Evolutionary conservation across 2,888 invertebrate genomes (phyloP).

Genomic region (Dasypolia templi): DNA sequence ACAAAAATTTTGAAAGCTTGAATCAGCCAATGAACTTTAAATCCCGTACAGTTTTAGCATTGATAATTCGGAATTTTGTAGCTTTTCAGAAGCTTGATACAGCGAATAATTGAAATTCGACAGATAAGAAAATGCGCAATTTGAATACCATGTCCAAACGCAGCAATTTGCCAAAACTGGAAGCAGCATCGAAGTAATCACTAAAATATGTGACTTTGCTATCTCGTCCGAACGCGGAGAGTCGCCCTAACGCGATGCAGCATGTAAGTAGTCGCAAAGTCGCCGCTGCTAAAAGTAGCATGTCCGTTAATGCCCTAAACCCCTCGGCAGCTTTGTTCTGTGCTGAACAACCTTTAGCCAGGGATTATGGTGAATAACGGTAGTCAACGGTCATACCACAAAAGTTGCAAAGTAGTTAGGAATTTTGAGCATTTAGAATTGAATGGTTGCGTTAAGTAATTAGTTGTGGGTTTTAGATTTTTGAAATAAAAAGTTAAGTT

Average conservation of each 20-base stretch:
- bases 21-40: background rate
- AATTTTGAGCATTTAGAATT: conserved; percentile 31
- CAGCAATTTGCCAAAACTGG: background rate
- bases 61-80: too few species aligned
- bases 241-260: background rate
- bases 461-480: conserved; percentile 22
- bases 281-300: background rate
- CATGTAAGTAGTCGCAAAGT: background rate
- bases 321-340: conserved; percentile 66
- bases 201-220: background rate
- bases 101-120: background rate
- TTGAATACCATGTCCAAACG: background rate
- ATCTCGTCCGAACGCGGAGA: too few species aligned
- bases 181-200: background rate
- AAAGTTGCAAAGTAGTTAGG: conserved; percentile 48
- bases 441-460: conserved; percentile 30
- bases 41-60: background rate
- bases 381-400: conserved; percentile 46
- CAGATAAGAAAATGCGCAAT: background rate
- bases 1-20: background rate
- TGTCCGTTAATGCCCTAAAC: conserved; percentile 21
- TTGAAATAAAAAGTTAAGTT: background rate
- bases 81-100: background rate
- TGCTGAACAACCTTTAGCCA: conserved; percentile 66
- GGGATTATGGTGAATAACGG: conserved; percentile 66